phyloP scores from a whole-genome alignment of 2,113 vertebrate genomes.

The Sinosuthora webbiana region DNA sequence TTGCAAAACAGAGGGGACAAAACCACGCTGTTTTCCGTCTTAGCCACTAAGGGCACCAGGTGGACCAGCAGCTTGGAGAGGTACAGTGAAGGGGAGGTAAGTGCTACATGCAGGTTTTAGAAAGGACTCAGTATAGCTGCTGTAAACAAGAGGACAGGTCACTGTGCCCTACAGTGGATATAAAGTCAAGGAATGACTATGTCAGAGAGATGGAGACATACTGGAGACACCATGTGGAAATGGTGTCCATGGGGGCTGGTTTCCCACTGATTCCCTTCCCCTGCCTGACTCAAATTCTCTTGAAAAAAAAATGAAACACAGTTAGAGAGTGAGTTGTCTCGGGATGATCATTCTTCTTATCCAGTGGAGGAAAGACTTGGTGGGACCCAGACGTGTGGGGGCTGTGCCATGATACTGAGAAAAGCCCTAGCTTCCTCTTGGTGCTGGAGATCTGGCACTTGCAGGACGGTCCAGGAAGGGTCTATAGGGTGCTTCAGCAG shows the following conservation, averaged over 20 bases:
- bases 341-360: background rate
- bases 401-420: background rate
- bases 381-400: background rate
- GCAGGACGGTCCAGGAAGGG: background rate
- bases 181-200: background rate
- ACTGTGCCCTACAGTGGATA: background rate
- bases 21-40: background rate
- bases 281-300: background rate
- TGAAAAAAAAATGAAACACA: background rate
- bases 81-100: background rate
- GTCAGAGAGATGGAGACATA: background rate
- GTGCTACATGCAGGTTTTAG: background rate
- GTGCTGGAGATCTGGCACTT: background rate
- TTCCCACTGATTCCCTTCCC: background rate
- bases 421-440: background rate
- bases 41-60: background rate
- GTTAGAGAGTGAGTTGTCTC: background rate
- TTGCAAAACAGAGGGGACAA: background rate
- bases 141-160: rapidly evolving
- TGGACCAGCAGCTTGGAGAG: background rate
- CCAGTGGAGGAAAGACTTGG: background rate
- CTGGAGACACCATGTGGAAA: background rate
- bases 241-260: background rate
- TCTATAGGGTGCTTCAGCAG: background rate
- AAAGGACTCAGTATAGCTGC: rapidly evolving